Evolutionary conservation across 2,113 vertebrate species (phyloP).

Genomic region (Pyxicephalus adspersus): DNA sequence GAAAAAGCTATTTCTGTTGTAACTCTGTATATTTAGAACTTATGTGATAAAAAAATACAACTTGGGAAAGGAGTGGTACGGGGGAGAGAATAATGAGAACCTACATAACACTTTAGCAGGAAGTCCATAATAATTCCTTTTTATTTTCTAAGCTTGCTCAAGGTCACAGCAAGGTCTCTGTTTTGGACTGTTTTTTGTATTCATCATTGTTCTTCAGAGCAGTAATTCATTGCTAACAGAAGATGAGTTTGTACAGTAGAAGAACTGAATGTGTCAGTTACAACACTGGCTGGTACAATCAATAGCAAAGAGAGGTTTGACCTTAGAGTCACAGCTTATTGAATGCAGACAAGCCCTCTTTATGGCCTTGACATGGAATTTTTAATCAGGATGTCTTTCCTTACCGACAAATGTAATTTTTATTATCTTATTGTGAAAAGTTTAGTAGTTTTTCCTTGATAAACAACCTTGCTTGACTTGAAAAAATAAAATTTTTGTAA

Average conservation of each 20-base stretch:
- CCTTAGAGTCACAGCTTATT: too few species aligned
- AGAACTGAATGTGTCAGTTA: background rate
- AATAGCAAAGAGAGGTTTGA: background rate
- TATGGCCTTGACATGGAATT: too few species aligned
- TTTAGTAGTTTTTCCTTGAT: too few species aligned
- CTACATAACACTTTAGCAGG: slow-evolving; percentile 5
- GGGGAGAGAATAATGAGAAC: slow-evolving; percentile 10
- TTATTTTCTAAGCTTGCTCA: slow-evolving; percentile 32
- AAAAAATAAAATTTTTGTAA: too few species aligned
- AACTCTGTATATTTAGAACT: slow-evolving; percentile 40
- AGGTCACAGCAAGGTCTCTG: slow-evolving; percentile 17
- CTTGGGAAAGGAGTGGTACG: slow-evolving; percentile 15
- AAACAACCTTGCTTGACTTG: too few species aligned
- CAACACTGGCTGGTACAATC: background rate
- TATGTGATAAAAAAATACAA: slow-evolving; percentile 43
- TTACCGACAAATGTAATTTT: too few species aligned
- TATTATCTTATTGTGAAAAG: too few species aligned
- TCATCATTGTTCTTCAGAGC: slow-evolving; percentile 5
- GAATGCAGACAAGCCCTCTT: too few species aligned
- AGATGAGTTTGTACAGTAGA: background rate
- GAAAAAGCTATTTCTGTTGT: slow-evolving; percentile 41
- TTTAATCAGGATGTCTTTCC: too few species aligned
- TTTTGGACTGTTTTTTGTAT: background rate
- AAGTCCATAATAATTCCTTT: slow-evolving; percentile 34
- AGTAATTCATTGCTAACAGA: slow-evolving; percentile 9